Conservation (phyloP, 2,113 vertebrate genomes). For the Malurus elegans region DNA sequence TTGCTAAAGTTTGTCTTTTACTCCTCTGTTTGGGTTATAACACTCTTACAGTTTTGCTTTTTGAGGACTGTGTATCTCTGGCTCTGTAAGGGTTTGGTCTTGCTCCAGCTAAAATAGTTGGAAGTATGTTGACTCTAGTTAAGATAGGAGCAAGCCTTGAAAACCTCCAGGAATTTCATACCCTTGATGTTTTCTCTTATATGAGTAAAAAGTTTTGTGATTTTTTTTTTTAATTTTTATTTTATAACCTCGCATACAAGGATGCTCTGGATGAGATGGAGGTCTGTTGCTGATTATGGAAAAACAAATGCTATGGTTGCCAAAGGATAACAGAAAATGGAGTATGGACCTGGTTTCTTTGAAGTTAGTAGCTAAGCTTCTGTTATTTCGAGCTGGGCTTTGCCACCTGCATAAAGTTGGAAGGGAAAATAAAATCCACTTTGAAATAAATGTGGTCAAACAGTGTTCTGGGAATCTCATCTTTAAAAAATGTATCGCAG, state of each 20-base stretch:
- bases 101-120: neutral
- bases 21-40: neutral
- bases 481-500: neutral
- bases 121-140: neutral
- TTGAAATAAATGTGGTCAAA: neutral
- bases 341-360: neutral
- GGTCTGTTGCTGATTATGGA: neutral
- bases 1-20: neutral
- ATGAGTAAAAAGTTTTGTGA: neutral
- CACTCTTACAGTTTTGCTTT: conserved; percentile 16
- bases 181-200: conserved; percentile 18
- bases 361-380: neutral
- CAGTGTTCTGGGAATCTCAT: neutral
- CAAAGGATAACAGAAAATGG: neutral
- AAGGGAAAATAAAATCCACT: neutral
- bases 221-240: neutral
- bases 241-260: neutral
- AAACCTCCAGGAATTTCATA: conserved; percentile 42
- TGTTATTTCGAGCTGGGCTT: neutral
- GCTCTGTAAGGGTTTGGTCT: neutral
- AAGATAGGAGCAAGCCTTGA: conserved; percentile 16
- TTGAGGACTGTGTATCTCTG: neutral
- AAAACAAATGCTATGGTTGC: neutral
- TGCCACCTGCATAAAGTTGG: neutral
- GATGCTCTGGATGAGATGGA: conserved; percentile 46